Percentiles rank a stretch among this genome's conserved stretches.
These are phyloP conservation scores for Chauna torquata DNA, from an alignment of 2,113 vertebrate species.

Conservation along the genomic window DNA sequence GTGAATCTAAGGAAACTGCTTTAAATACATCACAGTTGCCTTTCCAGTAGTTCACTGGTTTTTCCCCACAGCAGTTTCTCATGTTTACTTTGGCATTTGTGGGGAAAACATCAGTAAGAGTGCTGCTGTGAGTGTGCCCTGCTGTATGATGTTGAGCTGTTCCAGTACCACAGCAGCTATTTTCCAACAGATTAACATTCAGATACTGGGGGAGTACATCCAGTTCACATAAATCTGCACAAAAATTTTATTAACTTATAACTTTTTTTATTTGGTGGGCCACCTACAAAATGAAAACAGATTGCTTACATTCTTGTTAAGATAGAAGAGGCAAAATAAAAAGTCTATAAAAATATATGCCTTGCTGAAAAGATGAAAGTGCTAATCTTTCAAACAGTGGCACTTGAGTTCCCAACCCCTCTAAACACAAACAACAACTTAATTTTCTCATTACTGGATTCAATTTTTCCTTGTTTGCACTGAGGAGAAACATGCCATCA, in stretches of 20 bases:
- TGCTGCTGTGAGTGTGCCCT: background rate
- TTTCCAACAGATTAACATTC: conserved; percentile 75
- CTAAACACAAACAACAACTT: background rate
- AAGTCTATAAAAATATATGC: background rate
- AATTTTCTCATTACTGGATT: background rate
- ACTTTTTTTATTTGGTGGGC: conserved; percentile 43
- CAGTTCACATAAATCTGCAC: conserved; percentile 27
- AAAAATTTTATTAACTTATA: conserved; percentile 52
- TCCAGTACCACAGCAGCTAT: conserved; percentile 64
- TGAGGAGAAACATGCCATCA: background rate
- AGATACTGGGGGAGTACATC: conserved; percentile 9
- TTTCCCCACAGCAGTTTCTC: conserved; percentile 4
- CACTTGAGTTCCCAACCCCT: background rate
- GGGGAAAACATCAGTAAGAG: conserved; percentile 54
- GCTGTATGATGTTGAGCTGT: conserved; percentile 37
- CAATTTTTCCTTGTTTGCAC: background rate
- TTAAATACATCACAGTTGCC: conserved; percentile 11
- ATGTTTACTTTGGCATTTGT: conserved; percentile 52
- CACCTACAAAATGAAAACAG: conserved; percentile 48
- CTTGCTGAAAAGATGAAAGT: background rate
- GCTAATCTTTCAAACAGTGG: background rate
- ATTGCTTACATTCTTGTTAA: background rate
- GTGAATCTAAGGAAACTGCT: background rate
- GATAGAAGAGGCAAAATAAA: background rate
- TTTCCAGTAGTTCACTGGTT: conserved; percentile 25